phyloP scores from a whole-genome alignment of 2,888 invertebrate species.

The Hartigia nigra region DNA sequence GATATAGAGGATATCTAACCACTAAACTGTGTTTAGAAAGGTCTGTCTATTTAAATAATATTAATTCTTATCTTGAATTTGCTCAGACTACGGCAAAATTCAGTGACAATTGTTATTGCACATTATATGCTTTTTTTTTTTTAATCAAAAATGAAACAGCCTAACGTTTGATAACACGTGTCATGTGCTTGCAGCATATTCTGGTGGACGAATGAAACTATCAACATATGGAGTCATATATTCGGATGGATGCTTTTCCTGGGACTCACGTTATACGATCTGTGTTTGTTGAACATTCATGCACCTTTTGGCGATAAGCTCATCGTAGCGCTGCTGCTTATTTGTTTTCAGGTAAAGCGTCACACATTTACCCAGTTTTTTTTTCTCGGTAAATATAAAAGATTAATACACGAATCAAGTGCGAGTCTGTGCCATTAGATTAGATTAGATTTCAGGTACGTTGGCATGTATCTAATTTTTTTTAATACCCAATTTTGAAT shows the following conservation, averaged over 20 bases:
- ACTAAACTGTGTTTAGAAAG: slow-evolving; percentile 89
- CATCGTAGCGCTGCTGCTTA: slow-evolving; percentile 83
- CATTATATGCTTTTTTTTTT: neutral
- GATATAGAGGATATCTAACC: slow-evolving; percentile 85
- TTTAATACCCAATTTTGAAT: neutral
- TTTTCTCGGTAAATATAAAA: neutral
- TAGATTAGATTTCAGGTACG: neutral
- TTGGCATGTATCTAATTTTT: neutral
- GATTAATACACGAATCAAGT: neutral
- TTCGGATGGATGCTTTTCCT: slow-evolving; percentile 87
- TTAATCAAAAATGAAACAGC: neutral
- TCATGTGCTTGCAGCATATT: slow-evolving; percentile 77
- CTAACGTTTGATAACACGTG: neutral
- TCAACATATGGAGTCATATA: slow-evolving; percentile 97
- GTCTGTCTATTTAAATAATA: slow-evolving; percentile 64
- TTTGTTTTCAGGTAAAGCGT: slow-evolving; percentile 84
- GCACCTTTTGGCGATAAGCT: slow-evolving; percentile 86
- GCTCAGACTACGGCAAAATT: neutral
- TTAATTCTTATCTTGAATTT: neutral
- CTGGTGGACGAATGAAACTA: slow-evolving; percentile 97
- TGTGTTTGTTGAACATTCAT: slow-evolving; percentile 81
- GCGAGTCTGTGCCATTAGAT: neutral
- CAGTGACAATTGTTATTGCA: neutral
- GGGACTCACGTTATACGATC: slow-evolving; percentile 85
- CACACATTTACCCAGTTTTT: neutral